Percentiles rank a stretch among this genome's conserved stretches.
Conservation (phyloP, 2,113 vertebrate species). For the pig (Sus scrofa) region DNA sequence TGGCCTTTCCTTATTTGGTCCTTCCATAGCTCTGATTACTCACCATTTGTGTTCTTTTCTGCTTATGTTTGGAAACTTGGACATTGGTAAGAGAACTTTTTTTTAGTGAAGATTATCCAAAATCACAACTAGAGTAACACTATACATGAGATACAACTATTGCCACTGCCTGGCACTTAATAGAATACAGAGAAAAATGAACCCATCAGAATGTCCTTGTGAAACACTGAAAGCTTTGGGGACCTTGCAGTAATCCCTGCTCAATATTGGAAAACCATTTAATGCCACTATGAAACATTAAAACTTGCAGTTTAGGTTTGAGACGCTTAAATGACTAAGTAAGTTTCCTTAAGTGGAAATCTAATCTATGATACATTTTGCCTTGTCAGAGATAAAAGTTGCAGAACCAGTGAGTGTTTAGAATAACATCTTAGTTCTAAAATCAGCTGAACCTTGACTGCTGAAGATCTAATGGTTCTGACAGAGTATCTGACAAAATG, state of each 20-base stretch:
- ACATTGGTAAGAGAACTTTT: not conserved
- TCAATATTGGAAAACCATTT: conserved; percentile 30
- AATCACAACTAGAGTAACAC: conserved; percentile 18
- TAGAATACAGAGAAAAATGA: not conserved
- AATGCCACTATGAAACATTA: conserved; percentile 60
- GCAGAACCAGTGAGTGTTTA: conserved; percentile 13
- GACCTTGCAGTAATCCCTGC: conserved; percentile 9
- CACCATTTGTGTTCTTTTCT: not conserved
- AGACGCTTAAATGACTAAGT: conserved; percentile 61
- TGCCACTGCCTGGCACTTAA: not conserved
- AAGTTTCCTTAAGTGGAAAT: conserved; percentile 58
- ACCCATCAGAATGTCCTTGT: conserved; percentile 37
- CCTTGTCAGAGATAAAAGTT: conserved; percentile 33
- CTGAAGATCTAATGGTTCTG: conserved; percentile 5
- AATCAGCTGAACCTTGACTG: conserved; percentile 19
- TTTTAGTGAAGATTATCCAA: not conserved
- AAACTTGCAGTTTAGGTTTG: conserved; percentile 41
- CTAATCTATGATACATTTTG: conserved; percentile 16
- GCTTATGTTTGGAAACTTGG: not conserved
- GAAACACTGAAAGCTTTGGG: conserved; percentile 12
- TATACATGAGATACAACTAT: not conserved
- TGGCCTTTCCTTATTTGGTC: conserved; percentile 34
- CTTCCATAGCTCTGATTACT: not conserved
- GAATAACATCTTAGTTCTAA: conserved; percentile 26
- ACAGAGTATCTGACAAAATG: not conserved